Conservation (phyloP, 2,113 vertebrate species). For the Amphiprion ocellaris region DNA sequence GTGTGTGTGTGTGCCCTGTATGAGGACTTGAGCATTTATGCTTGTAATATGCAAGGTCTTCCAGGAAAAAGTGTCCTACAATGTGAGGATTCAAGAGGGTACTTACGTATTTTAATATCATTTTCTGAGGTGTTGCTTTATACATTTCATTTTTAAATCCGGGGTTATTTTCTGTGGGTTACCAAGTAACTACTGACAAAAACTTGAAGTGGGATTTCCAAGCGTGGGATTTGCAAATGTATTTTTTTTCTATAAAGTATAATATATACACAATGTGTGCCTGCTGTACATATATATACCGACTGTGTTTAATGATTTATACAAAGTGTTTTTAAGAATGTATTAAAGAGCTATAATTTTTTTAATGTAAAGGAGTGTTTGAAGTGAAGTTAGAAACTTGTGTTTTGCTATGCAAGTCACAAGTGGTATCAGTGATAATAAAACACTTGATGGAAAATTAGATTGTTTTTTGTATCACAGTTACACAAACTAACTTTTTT, state of each 20-base stretch:
- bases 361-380: conserved; percentile 46
- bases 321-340: conserved; percentile 56
- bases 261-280: conserved; percentile 71
- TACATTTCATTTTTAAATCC: conserved; percentile 28
- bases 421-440: conserved; percentile 71
- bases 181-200: conserved; percentile 61
- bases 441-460: conserved; percentile 30
- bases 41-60: conserved; percentile 51
- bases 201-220: conserved; percentile 75
- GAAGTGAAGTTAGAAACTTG: conserved; percentile 42
- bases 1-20: conserved; percentile 15
- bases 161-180: conserved; percentile 44
- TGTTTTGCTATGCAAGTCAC: conserved; percentile 76
- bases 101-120: conserved; percentile 36
- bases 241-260: conserved; percentile 63
- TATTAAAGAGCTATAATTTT: conserved; percentile 65
- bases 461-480: no score
- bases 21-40: conserved; percentile 1
- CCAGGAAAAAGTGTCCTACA: conserved; percentile 41
- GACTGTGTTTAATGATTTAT: conserved; percentile 58
- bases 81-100: conserved; percentile 14
- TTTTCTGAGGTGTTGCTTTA: conserved; percentile 48
- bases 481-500: no score
- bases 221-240: conserved; percentile 65
- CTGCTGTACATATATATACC: conserved; percentile 66